Evolutionary conservation across 2,797 vertebrate genomes (phyloP).

Genomic region (Eremophila alpestris): DNA sequence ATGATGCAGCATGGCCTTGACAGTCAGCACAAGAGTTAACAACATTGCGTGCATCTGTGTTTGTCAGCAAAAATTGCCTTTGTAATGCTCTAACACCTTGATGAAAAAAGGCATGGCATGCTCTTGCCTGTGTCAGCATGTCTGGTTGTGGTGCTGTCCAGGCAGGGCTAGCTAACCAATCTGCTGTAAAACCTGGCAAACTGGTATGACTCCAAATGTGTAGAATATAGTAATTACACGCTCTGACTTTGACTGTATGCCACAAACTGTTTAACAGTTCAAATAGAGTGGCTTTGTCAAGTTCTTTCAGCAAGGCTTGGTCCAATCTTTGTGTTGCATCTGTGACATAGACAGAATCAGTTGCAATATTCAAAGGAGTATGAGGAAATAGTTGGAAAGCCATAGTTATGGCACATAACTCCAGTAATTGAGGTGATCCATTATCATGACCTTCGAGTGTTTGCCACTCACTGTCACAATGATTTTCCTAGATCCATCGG

Average conservation of each 20-base stretch:
- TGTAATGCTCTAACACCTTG: neutral
- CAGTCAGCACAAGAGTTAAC: neutral
- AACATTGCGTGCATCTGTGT: neutral
- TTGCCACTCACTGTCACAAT: neutral
- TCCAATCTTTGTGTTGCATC: neutral
- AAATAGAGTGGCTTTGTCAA: too few relatives aligned
- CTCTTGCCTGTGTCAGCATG: neutral
- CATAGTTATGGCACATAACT: neutral
- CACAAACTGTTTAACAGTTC: neutral
- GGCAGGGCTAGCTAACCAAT: neutral
- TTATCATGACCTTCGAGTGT: neutral
- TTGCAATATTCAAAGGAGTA: neutral
- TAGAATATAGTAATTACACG: neutral
- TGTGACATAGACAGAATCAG: neutral
- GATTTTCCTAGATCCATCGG: neutral
- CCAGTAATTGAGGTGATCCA: neutral
- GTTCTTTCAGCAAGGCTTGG: neutral
- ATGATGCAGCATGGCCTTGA: neutral
- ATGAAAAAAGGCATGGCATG: neutral
- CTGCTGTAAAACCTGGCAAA: neutral
- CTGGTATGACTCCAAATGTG: neutral
- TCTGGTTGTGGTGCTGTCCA: neutral
- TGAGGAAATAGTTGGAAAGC: neutral
- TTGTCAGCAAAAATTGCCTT: neutral
- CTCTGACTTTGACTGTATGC: neutral